These are phyloP conservation scores for Triplophysa bombifrons DNA, from an alignment of 2,797 vertebrate species.

Conservation along the genomic window DNA sequence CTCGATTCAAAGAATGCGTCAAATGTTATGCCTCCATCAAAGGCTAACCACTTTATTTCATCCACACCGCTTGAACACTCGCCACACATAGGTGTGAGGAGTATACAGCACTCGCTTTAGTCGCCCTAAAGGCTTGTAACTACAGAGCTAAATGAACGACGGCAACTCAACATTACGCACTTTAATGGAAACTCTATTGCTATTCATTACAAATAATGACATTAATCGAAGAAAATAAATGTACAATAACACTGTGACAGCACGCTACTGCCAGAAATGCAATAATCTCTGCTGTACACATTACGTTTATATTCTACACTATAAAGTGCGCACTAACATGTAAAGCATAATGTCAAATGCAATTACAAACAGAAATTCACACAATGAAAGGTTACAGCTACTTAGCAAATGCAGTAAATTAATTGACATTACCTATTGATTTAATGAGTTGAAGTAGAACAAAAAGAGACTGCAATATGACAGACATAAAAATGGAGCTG, in stretches of 20 bases:
- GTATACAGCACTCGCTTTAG: background rate
- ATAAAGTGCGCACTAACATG: background rate
- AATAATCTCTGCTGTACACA: background rate
- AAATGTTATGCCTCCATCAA: slow-evolving; percentile 43
- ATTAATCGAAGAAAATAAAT: background rate
- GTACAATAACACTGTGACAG: background rate
- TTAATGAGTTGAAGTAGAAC: too few species aligned
- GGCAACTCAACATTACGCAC: background rate
- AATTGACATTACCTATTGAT: background rate
- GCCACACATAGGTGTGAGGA: slow-evolving; percentile 11
- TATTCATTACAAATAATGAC: background rate
- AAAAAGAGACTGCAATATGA: background rate
- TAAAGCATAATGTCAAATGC: background rate
- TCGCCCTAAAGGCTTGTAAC: slow-evolving; percentile 2
- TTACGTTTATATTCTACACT: background rate
- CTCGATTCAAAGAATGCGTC: slow-evolving; percentile 44
- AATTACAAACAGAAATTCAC: too few species aligned
- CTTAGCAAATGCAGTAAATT: background rate
- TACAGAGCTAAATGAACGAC: background rate
- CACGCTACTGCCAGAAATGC: background rate
- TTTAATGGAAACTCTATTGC: background rate
- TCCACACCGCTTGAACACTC: slow-evolving; percentile 38
- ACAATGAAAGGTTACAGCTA: background rate
- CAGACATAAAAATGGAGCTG: background rate
- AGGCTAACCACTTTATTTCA: slow-evolving; percentile 45